These are phyloP conservation scores for Speoplatyrhinus poulsoni DNA, from an alignment of 2,113 vertebrate species.

Conservation along the genomic window DNA sequence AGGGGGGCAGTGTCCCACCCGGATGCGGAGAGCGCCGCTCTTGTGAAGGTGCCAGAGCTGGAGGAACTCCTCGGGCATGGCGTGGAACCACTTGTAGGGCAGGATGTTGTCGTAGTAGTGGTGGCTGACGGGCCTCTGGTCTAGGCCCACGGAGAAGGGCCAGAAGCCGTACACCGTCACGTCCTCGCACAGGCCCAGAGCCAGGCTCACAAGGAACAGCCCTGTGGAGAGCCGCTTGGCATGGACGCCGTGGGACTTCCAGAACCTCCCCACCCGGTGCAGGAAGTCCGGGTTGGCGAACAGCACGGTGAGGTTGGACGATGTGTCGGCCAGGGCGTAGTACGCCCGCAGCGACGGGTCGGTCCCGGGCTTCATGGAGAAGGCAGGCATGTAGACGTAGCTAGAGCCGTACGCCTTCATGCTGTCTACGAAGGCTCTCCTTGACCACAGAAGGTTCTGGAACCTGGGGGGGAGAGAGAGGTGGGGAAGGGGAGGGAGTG, in stretches of 20 bases:
- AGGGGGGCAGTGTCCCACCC: constrained; percentile 79
- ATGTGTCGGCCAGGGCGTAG: constrained; percentile 84
- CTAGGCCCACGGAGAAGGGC: constrained; percentile 88
- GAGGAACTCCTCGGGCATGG: constrained; percentile 97
- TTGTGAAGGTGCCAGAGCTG: constrained; percentile 97
- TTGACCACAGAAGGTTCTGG: constrained; percentile 94
- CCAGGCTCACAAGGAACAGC: constrained; percentile 91
- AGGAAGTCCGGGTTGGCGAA: constrained; percentile 96
- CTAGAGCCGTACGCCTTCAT: constrained; percentile 91
- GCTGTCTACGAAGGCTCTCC: constrained; percentile 89
- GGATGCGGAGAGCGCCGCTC: constrained; percentile 84
- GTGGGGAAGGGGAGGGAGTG: neutral
- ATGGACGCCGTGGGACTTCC: constrained; percentile 88
- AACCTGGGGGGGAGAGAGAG: constrained; percentile 75
- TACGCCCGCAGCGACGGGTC: constrained; percentile 88
- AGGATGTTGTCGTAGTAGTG: constrained; percentile 96
- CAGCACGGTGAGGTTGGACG: constrained; percentile 88
- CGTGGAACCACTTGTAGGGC: constrained; percentile 88
- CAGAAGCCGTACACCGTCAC: constrained; percentile 95
- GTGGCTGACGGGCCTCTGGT: constrained; percentile 85
- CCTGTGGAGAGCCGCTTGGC: constrained; percentile 92
- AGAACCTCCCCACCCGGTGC: constrained; percentile 87
- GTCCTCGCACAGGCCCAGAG: constrained; percentile 91
- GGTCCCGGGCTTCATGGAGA: constrained; percentile 91
- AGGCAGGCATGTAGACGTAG: constrained; percentile 97